A percentile compares a stretch with the other conserved stretches of the same genome.
Evolutionary conservation across 2,888 invertebrate genomes (phyloP).

Genomic region (Empis stercorea): DNA sequence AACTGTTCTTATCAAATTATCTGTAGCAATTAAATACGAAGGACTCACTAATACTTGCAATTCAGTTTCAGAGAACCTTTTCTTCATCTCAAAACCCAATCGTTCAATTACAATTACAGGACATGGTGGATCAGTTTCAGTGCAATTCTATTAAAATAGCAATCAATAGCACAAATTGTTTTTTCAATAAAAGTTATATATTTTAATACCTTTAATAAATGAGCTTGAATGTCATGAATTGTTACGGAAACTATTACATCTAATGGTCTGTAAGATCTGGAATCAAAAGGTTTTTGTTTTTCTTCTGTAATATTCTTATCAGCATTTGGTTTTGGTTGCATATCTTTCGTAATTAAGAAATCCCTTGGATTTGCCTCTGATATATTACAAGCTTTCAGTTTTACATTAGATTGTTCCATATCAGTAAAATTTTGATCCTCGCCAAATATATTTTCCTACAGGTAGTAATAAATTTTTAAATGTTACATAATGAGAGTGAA

Average conservation of each 20-base stretch:
- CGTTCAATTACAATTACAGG: constrained; percentile 80
- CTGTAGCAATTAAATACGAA: constrained; percentile 66
- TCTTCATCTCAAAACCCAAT: constrained; percentile 95
- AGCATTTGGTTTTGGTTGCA: constrained; percentile 32
- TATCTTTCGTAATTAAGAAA: constrained; percentile 20
- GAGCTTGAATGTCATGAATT: constrained; percentile 91
- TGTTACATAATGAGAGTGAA: no score
- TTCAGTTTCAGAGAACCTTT: constrained; percentile 80
- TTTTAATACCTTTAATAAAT: constrained; percentile 47
- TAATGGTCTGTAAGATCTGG: constrained; percentile 74
- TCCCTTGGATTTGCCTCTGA: constrained; percentile 35
- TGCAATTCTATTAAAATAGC: constrained; percentile 64
- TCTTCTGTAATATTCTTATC: constrained; percentile 41
- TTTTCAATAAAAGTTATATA: no score
- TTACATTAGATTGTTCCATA: constrained; percentile 57
- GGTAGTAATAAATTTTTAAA: background rate
- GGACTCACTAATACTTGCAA: constrained; percentile 84
- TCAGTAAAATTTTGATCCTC: constrained; percentile 91
- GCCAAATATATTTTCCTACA: constrained; percentile 88
- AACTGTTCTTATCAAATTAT: constrained; percentile 54
- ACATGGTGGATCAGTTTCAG: constrained; percentile 79
- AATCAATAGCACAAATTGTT: no score
- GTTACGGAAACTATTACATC: constrained; percentile 87
- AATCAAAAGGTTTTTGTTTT: constrained; percentile 64
- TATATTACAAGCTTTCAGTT: constrained; percentile 34